A percentile compares a stretch with the other conserved stretches of the same genome.
These are phyloP conservation scores for Riparia riparia DNA, from an alignment of 2,113 vertebrate genomes.

Conservation along the genomic window DNA sequence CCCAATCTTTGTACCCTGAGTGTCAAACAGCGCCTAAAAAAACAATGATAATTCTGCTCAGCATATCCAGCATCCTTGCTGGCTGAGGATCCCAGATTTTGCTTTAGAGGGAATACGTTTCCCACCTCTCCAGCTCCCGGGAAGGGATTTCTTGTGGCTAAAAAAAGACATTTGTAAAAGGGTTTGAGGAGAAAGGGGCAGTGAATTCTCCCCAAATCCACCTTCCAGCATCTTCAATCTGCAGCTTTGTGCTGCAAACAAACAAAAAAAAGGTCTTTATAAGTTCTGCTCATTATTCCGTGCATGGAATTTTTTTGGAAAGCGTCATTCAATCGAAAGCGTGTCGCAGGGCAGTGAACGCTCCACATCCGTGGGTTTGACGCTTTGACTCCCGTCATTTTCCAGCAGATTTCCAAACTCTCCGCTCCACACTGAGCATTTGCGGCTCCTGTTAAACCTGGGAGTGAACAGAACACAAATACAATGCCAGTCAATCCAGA, in stretches of 20 bases:
- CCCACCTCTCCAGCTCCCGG: background rate
- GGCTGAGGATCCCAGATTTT: background rate
- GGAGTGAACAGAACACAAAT: background rate
- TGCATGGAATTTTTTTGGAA: background rate
- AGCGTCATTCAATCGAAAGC: rapidly evolving
- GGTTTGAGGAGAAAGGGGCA: background rate
- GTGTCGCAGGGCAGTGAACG: background rate
- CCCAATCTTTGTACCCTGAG: background rate
- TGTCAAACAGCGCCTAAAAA: background rate
- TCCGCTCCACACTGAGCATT: rapidly evolving
- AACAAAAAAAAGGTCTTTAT: background rate
- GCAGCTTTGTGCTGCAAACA: background rate
- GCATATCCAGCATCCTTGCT: background rate
- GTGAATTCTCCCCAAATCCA: background rate
- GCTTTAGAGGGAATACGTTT: background rate
- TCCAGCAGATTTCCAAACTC: background rate
- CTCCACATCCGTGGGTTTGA: background rate
- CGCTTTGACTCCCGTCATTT: background rate
- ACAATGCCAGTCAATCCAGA: background rate
- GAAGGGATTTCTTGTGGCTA: slow-evolving; percentile 6
- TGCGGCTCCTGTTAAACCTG: background rate
- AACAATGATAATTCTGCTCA: background rate
- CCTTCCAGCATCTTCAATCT: background rate
- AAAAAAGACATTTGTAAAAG: background rate
- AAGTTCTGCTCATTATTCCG: background rate